These are phyloP conservation scores for Delphinus delphis DNA, from an alignment of 2,113 vertebrate genomes.

Conservation along the genomic window DNA sequence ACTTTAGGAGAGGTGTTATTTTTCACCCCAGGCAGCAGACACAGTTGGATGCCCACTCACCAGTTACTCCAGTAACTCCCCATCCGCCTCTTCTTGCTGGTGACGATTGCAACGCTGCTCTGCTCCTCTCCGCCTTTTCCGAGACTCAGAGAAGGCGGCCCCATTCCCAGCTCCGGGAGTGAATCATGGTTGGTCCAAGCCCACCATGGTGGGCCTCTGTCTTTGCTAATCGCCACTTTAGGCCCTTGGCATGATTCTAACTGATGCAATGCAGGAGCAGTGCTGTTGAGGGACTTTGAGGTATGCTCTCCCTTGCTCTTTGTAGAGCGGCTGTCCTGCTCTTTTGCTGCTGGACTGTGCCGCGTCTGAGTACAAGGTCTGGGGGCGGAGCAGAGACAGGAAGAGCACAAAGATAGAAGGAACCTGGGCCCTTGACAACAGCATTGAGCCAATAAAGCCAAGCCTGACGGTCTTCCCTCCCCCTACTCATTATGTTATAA, in stretches of 20 bases:
- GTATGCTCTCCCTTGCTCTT: neutral
- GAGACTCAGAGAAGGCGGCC: neutral
- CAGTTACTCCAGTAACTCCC: neutral
- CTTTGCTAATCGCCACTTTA: neutral
- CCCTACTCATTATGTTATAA: neutral
- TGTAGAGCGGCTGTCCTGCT: neutral
- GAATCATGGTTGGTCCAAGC: neutral
- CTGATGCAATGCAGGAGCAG: neutral
- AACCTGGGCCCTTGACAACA: neutral
- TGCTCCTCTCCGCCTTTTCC: neutral
- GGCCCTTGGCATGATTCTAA: neutral
- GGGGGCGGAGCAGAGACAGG: neutral
- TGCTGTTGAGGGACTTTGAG: neutral
- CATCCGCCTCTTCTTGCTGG: neutral
- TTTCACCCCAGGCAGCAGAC: neutral
- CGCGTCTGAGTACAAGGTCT: neutral
- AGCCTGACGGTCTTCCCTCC: too few species aligned
- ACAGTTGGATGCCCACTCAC: neutral
- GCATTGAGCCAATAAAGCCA: neutral
- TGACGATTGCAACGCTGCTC: fast-evolving
- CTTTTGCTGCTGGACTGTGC: neutral
- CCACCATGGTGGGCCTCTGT: too few species aligned
- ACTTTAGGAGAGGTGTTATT: neutral
- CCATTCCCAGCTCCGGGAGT: neutral
- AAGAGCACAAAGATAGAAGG: neutral